Base-by-base conservation (phyloP, 2,888 invertebrate species). In the Agrochola macilenta region DNA sequence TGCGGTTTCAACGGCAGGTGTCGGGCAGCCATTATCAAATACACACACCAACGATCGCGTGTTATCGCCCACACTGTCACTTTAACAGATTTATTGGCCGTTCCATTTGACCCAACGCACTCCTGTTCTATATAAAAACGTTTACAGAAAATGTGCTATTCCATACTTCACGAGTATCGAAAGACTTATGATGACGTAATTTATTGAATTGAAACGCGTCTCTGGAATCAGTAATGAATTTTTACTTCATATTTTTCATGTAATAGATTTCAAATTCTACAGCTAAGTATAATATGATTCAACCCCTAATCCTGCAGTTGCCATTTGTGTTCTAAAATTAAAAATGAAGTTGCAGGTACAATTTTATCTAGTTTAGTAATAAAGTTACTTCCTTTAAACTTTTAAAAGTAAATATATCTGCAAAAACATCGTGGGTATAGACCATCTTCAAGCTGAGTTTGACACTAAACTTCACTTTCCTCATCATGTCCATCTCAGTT, bases 1-100 rank as follows among this genome's bases (percentile, higher is more conserved):
- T 85, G 87, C 70, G 86, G 87, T 87, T 81, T 85, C 83, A 79
- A 72, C 88, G 91, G 88, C 93, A 93, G 93, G 93, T 93, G 94
- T 90, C 91, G 89, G 82, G 82, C 90, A 79, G 85, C 92, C 91
- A 94, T 95, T 94, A 94, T 93, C 93, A 94, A 93, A 93, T 91
- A 93, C 91, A 92, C 93, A 91, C 90, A 88, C 91, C 91, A 92
- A 88, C 92, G 91, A 91, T 92, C 90, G 91, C 91, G 90, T 91
- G 94, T 93, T 94, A 95, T 94, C 94, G 93, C 91, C 89, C 88
- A 90, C 89, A 91, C 90, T 92, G 93, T 93, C 93, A 93, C 90
- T 93, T 92, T 88, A 91, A 84, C 89, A 89, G 92, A 94, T 94
- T 94, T 94, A 94, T 94, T 89, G 92, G 88, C 87, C 89, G 90